A percentile compares a stretch with the other conserved stretches of the same genome.
Evolutionary conservation across 1,140 invertebrate species (phyloP).

Genomic region (Temnothorax nylanderi): DNA sequence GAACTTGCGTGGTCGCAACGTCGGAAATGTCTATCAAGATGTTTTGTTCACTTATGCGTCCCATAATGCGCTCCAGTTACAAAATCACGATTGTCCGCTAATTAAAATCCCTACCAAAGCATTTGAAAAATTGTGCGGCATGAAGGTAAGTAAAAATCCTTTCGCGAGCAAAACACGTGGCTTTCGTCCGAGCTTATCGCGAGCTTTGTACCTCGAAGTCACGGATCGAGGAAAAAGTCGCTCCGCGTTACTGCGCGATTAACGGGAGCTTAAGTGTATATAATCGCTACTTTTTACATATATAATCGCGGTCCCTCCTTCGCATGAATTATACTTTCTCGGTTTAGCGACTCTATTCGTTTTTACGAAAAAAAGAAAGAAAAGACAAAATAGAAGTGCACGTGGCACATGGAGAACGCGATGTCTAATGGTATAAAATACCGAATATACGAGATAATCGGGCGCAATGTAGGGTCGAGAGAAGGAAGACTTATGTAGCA

Average conservation of each 20-base stretch:
- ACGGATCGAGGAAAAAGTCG: constrained; percentile 25
- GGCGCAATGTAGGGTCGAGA: neutral
- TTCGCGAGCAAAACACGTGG: constrained; percentile 11
- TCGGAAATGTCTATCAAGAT: constrained; percentile 57
- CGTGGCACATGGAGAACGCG: neutral
- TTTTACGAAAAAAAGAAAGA: neutral
- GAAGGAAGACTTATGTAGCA: too few species aligned
- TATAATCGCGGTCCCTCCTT: neutral
- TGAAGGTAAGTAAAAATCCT: constrained; percentile 30
- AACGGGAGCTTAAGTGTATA: neutral
- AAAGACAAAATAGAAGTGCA: neutral
- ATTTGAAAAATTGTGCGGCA: constrained; percentile 45
- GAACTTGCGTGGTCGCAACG: constrained; percentile 48
- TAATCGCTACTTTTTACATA: constrained; percentile 14
- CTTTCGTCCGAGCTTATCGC: constrained; percentile 11
- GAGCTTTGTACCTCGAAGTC: neutral
- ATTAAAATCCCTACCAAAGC: constrained; percentile 38
- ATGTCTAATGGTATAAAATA: neutral
- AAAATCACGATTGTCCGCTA: constrained; percentile 40
- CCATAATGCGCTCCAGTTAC: constrained; percentile 37
- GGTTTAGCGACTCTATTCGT: constrained; percentile 35
- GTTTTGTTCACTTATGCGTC: constrained; percentile 45
- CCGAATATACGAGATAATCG: neutral
- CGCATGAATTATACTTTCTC: constrained; percentile 16
- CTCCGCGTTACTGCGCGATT: constrained; percentile 13